These are phyloP conservation scores for Mormyrops attenuatus DNA, from an alignment of 2,797 vertebrate species.

Conservation along the genomic window DNA sequence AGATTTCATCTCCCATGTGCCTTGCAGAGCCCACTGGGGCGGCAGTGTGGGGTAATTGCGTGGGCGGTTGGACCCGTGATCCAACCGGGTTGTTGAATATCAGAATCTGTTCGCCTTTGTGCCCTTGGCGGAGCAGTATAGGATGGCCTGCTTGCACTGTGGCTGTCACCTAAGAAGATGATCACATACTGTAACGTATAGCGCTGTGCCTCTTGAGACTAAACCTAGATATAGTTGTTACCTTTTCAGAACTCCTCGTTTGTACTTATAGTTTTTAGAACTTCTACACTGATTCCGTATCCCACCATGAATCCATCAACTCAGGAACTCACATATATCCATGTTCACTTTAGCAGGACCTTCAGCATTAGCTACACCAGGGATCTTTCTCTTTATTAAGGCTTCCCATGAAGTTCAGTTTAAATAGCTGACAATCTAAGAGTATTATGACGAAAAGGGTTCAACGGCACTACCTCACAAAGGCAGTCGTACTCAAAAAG, in stretches of 20 bases:
- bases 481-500: background rate
- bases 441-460: background rate
- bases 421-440: background rate
- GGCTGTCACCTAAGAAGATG: background rate
- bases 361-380: background rate
- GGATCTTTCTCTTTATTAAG: background rate
- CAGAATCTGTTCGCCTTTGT: background rate
- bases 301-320: background rate
- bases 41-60: background rate
- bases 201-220: background rate
- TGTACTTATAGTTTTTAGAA: background rate
- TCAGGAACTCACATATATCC: background rate
- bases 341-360: background rate
- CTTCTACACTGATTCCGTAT: background rate
- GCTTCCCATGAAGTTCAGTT: background rate
- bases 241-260: constrained; percentile 4
- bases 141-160: background rate
- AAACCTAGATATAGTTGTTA: background rate
- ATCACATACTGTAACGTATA: background rate
- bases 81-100: background rate
- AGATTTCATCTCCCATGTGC: background rate
- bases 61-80: background rate
- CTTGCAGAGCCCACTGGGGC: background rate
- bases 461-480: background rate
- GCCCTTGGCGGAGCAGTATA: background rate